These are phyloP conservation scores for Microctenopoma stevenorrisi DNA, from an alignment of 2,797 vertebrate species.

Conservation along the genomic window DNA sequence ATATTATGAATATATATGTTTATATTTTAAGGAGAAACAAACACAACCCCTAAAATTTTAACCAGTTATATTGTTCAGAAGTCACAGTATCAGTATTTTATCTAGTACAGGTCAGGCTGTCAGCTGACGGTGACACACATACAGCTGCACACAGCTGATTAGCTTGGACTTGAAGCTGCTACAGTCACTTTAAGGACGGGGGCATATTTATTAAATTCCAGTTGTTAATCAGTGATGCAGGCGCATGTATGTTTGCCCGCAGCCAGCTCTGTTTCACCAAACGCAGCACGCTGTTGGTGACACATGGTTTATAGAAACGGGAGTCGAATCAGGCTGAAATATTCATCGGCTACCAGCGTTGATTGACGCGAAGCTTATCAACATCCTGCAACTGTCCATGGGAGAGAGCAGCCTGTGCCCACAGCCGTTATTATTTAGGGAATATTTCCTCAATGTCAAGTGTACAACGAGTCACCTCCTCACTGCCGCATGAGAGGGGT, in stretches of 20 bases:
- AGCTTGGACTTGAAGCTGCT: not conserved
- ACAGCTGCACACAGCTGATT: too few species aligned
- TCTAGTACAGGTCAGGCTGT: too few species aligned
- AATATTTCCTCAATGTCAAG: constrained; percentile 22
- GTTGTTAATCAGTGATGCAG: too few species aligned
- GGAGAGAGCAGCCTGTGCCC: constrained; percentile 18
- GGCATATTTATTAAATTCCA: too few species aligned
- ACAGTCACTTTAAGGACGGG: too few species aligned
- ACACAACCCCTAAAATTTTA: not conserved
- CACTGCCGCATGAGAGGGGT: constrained; percentile 10
- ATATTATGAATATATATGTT: too few species aligned
- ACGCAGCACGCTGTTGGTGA: constrained; percentile 14
- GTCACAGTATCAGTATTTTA: too few species aligned
- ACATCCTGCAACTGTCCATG: constrained; percentile 68
- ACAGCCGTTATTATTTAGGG: constrained; percentile 26
- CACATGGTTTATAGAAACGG: constrained; percentile 14
- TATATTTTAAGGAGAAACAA: not conserved
- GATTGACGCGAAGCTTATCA: constrained; percentile 58
- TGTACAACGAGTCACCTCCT: not conserved
- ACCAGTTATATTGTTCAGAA: not conserved
- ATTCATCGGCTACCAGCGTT: constrained; percentile 28
- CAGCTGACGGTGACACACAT: not conserved
- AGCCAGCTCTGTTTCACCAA: too few species aligned
- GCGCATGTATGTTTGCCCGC: too few species aligned
- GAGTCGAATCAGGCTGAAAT: constrained; percentile 18